Base-by-base conservation (phyloP, 2,888 invertebrate species). In the Dynastes grantii region DNA sequence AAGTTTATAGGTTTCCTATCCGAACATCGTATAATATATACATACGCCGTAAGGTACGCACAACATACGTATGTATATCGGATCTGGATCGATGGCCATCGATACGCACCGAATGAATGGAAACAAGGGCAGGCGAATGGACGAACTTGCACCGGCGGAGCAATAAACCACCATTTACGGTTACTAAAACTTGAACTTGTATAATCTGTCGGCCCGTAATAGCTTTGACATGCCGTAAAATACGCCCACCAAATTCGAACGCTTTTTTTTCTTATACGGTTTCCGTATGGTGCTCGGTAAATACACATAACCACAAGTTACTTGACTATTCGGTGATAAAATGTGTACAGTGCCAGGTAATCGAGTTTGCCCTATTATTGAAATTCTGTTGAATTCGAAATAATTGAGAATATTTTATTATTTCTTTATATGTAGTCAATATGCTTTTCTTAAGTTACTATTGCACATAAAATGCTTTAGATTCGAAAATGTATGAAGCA, bases 211-310 rank as follows among this genome's bases (percentile, higher is more conserved):
- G 80, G 80, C 68, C 80, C 76, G 67, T 79, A 77, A 73, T 77
- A 77, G 79, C 78, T 82, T 82, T 81, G 82, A 82, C 83, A 82
- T 80, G 82, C 81, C 80, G 81, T 83, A 83, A 83, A 83, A 73
- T 80, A 81, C 83, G 79, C 83, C 83, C 79, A 83, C 83, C 65
- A 76, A 79, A 80, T 80, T 77, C 68, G 45, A 77, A 79, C 76
- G 77, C 70, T 78, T 78, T 79, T 79, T 71, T 78, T 4, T 37
- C 22, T 29, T 13, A n/a, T 22, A n/a, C 9, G 64, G 4, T n/a
- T 55, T 55, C 11, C 22, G 55, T 55, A 22, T 55, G 55, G 16
- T 22, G n/a, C 16, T 55, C 55, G 2, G 22, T 22, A 45, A 45
- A 45, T 45, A 45, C 45, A 45, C 45, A 45, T 45, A 9, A 45